These are phyloP conservation scores for Venusia cambrica DNA, from an alignment of 2,888 invertebrate genomes.

Conservation along the genomic window DNA sequence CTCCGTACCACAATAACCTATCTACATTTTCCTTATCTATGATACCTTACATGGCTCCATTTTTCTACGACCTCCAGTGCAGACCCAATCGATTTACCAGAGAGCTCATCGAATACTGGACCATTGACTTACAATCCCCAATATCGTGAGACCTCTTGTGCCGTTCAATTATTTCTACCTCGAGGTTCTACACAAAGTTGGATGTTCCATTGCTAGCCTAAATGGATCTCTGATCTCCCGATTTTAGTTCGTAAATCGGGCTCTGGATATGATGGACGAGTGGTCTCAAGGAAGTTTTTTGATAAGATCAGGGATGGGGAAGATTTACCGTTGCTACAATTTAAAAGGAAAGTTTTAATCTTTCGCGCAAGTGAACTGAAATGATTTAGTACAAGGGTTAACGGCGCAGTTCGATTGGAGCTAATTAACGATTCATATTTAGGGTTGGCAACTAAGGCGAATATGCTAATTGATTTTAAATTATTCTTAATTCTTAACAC, in stretches of 20 bases:
- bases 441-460: background rate
- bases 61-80: slow-evolving; percentile 9
- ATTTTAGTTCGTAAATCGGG: slow-evolving; percentile 6
- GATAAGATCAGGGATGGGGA: slow-evolving; percentile 41
- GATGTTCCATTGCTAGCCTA: background rate
- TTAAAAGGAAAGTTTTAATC: slow-evolving; percentile 40
- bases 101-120: slow-evolving; percentile 18
- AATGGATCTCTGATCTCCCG: slow-evolving; percentile 4
- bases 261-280: slow-evolving; percentile 22
- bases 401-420: background rate
- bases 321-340: slow-evolving; percentile 42
- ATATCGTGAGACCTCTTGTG: slow-evolving; percentile 13
- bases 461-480: no score
- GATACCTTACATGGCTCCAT: slow-evolving; percentile 13
- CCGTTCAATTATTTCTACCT: slow-evolving; percentile 3
- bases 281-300: slow-evolving; percentile 33
- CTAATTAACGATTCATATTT: background rate
- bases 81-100: background rate
- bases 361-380: slow-evolving; percentile 16
- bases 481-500: no score
- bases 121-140: slow-evolving; percentile 7
- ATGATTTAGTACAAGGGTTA: slow-evolving; percentile 14
- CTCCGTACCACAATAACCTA: slow-evolving; percentile 21
- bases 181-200: slow-evolving; percentile 10
- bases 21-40: slow-evolving; percentile 24